Percentiles rank a stretch among this genome's conserved stretches.
Evolutionary conservation across 2,113 vertebrate species (phyloP).

Genomic region (Siniperca knerii): DNA sequence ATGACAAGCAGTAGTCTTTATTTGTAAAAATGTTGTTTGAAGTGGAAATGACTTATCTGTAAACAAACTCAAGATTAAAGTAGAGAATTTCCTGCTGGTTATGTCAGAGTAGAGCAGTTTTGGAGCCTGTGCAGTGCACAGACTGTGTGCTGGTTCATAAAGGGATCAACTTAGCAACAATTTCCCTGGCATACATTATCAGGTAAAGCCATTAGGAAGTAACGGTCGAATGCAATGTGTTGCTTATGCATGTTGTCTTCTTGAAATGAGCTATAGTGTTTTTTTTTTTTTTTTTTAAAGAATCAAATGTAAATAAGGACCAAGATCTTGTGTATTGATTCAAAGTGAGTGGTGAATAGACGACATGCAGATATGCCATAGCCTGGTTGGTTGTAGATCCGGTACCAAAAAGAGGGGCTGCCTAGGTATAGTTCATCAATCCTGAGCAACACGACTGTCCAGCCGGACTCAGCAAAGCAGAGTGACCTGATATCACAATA

Average conservation of each 20-base stretch:
- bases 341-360: background rate
- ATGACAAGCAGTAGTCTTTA: background rate
- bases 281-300: background rate
- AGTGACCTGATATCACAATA: background rate
- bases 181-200: slow-evolving; percentile 4
- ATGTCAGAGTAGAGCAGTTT: background rate
- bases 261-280: background rate
- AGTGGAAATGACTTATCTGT: background rate
- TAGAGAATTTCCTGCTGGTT: slow-evolving; percentile 5
- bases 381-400: background rate
- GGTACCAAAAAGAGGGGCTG: background rate
- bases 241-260: background rate
- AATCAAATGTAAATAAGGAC: background rate
- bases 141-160: slow-evolving; percentile 15
- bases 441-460: background rate
- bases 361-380: background rate
- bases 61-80: slow-evolving; percentile 1
- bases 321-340: background rate
- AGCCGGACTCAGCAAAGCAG: background rate
- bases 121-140: background rate
- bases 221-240: background rate
- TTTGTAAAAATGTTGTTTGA: background rate
- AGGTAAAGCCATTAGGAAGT: slow-evolving; percentile 20
- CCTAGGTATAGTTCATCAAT: background rate
- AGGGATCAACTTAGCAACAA: background rate